Evolutionary conservation across 2,797 vertebrate genomes (phyloP), one percentile per base, ranked within the genome.

Genomic region (Sebastes paucispinis): DNA sequence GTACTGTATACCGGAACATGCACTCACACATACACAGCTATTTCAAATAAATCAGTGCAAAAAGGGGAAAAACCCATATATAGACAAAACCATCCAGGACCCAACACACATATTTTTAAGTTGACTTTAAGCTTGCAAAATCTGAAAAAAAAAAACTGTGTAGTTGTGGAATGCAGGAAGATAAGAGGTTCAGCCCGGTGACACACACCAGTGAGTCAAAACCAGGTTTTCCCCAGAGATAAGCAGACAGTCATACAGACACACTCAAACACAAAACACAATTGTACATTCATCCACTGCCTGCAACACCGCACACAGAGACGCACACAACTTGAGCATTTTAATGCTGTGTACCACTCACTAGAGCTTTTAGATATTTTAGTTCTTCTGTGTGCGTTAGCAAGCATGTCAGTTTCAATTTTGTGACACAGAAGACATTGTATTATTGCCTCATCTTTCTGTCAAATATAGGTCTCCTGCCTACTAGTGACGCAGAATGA

Each of bases 131-230:
- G 18, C 10, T 18, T 14, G 50, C 50, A 79, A 68, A 79, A 80
- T 36, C 25, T 71, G 24, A 79, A 86, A 62, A 67, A 72, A 71
- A 39, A 22, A 54, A 54, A 1, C 5, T 0, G 9, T 68, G 57
- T 24, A n/a, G 65, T 67, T 71, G 60, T 73, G 83, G 82, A 88
- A 90, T 83, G 80, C 50, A 79, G 47, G 1, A 69, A 83, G 83
- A 90, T 88, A 84, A 88, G 77, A 80, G 58, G 27, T 80, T 77
- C 31, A 83, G 34, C 36, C 34, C 8, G 4, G 8, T 75, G 67
- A 84, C 25, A 87, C 66, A 83, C 73, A 72, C 43, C 73, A 77
- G 50, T 75, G 70, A 88, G 72, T 80, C 80, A 78, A 67, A 72
- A 32, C 60, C 82, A 84, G 72, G 62, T 70, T 67, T 63, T 36